Conservation (phyloP, 2,113 vertebrate genomes). For the Anhinga rufa region DNA sequence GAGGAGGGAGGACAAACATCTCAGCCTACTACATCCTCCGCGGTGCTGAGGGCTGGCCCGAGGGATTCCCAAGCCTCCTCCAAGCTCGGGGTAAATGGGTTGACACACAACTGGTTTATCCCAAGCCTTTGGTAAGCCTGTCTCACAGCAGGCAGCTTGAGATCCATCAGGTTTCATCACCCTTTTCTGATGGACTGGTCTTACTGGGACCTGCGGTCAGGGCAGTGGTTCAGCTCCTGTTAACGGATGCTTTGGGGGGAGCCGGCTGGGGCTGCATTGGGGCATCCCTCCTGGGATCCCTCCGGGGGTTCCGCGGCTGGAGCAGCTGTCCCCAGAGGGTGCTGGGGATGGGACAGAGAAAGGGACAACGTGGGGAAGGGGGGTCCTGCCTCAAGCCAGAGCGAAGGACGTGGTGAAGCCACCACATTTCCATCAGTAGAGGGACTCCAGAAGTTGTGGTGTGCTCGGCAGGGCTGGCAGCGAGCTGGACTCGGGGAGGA, state of each 20-base stretch:
- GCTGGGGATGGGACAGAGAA: neutral
- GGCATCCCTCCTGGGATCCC: neutral
- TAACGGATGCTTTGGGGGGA: fast-evolving
- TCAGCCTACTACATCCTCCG: neutral
- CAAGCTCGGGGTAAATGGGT: neutral
- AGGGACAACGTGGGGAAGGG: fast-evolving
- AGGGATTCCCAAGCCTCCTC: neutral
- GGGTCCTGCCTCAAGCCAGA: neutral
- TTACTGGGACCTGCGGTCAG: neutral
- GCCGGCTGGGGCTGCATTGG: neutral
- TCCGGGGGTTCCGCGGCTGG: neutral
- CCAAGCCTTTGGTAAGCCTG: fast-evolving
- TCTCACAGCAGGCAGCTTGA: neutral
- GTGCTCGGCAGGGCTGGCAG: neutral
- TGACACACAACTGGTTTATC: neutral
- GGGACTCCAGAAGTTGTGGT: neutral
- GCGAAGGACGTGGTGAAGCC: neutral
- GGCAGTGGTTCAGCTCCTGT: neutral
- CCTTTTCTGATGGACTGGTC: neutral
- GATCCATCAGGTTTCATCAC: neutral
- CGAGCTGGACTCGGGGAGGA: neutral
- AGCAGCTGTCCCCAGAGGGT: neutral
- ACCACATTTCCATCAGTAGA: neutral
- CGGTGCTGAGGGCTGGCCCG: fast-evolving
- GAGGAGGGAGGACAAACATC: neutral